Evolutionary conservation across 1,140 invertebrate genomes (phyloP).

Genomic region (Microplitis mediator): DNA sequence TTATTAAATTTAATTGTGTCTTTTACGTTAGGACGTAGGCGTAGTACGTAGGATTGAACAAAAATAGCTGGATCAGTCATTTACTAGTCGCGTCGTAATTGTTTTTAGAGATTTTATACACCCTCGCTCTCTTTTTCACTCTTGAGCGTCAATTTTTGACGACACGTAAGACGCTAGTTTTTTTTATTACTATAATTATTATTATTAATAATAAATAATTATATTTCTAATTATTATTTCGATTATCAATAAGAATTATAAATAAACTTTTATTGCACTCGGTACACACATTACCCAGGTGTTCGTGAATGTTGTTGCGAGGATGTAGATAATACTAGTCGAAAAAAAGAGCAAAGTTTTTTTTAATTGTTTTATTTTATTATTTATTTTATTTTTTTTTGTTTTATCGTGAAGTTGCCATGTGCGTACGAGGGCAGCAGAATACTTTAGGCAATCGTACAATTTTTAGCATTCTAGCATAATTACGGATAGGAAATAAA

Average conservation of each 20-base stretch:
- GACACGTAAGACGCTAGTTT: neutral
- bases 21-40: constrained; percentile 9
- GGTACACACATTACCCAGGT: constrained; percentile 15
- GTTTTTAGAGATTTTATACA: constrained; percentile 31
- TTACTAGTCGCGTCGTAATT: constrained; percentile 59
- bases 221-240: constrained; percentile 15
- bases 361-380: neutral
- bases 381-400: constrained; percentile 6
- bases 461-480: neutral
- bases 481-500: neutral
- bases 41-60: constrained; percentile 24
- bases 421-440: constrained; percentile 16
- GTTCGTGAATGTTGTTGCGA: constrained; percentile 20
- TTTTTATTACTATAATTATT: constrained; percentile 1
- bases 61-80: constrained; percentile 60
- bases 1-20: constrained; percentile 19
- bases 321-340: constrained; percentile 30
- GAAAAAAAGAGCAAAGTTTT: constrained; percentile 18
- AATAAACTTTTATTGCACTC: neutral
- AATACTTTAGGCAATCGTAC: constrained; percentile 17
- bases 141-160: neutral
- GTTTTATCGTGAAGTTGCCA: constrained; percentile 15
- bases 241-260: too few relatives aligned
- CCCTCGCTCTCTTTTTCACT: constrained; percentile 3
- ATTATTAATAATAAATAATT: constrained; percentile 5